Base-by-base conservation (phyloP, 2,113 vertebrate genomes). In the Rattus rattus region DNA sequence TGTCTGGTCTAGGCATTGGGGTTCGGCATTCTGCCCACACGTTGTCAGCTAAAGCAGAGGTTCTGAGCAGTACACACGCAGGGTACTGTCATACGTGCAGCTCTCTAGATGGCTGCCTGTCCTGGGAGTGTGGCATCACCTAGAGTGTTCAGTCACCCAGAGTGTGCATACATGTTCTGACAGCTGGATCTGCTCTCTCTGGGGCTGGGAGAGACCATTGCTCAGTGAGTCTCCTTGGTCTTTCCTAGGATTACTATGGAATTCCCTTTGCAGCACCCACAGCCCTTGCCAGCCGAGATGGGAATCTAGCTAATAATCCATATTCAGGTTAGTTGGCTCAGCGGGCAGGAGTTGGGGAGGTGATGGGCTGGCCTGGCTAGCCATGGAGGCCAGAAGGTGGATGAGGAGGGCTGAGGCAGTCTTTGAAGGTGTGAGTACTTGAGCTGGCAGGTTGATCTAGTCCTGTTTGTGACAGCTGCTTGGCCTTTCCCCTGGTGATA, bases 181-280 rank as follows among this genome's bases (percentile, higher is more conserved):
- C 47, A 83, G 20, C 56, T 47, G 76, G 81, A 6, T 30, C 86
- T 83, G 81, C 33, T 69, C 14, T 86, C 61, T 22, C 47, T 22
- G 54, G 28, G 73, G 59, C 65, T 47, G 28, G 59, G 63, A 33
- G 6, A 90, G 20, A 80, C 67, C 30, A 30, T 49, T 5, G 22
- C 87, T 95, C 72, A 97, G 26, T 1, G 1, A 79, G 30, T 70
- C 90, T 61, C 76, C 67, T 22, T 61, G 73, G 7, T 97, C 33
- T 97, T 93, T 96, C 76, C 26, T 94, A 99, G 99, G 99, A 99
- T 99, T 99, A 99, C 98, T 99, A 99, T 0, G 99, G 99, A 98
- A 99, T 99, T 98, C 99, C 99, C 98, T 99, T 99, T 98, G 99
- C 99, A 76, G 99, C 99, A 97, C 99, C 99, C 95, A 99, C 99